These are phyloP conservation scores for Cheilosia vernalis DNA, from an alignment of 2,888 invertebrate species.

Conservation along the genomic window DNA sequence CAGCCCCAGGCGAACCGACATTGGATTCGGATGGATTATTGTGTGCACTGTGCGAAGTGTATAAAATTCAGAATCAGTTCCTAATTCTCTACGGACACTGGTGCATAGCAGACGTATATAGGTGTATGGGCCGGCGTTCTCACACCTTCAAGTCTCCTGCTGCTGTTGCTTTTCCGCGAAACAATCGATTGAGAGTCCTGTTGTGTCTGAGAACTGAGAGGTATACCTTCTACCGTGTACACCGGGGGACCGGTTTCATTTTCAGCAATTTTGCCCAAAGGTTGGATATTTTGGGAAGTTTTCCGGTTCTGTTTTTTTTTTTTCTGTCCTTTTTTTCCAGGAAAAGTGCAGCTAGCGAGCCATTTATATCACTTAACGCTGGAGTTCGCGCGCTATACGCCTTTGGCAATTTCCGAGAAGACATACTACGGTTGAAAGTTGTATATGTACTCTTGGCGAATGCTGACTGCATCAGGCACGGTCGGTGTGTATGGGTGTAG, in stretches of 20 bases:
- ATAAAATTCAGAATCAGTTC: constrained; percentile 74
- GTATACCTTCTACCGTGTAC: neutral
- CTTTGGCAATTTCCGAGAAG: constrained; percentile 64
- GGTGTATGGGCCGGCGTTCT: constrained; percentile 12
- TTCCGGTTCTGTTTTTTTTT: constrained; percentile 9
- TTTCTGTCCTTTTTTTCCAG: neutral
- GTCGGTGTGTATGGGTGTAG: constrained; percentile 1
- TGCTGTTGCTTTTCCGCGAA: constrained; percentile 28
- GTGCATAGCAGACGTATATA: constrained; percentile 7
- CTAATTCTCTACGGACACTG: constrained; percentile 69
- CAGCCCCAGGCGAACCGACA: constrained; percentile 70
- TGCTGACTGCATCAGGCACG: constrained; percentile 32
- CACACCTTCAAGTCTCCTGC: constrained; percentile 40
- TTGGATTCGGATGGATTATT: constrained; percentile 74
- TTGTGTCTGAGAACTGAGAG: constrained; percentile 63
- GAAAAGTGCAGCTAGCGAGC: constrained; percentile 56
- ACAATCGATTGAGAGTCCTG: constrained; percentile 59
- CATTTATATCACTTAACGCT: constrained; percentile 73
- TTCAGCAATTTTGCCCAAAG: constrained; percentile 58
- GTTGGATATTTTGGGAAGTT: constrained; percentile 22
- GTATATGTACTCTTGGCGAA: constrained; percentile 2
- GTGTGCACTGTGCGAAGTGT: constrained; percentile 73
- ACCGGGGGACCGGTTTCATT: constrained; percentile 60
- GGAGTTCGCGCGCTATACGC: constrained; percentile 32
- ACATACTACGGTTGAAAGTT: constrained; percentile 16